phyloP scores from a whole-genome alignment of 1,140 invertebrate species.

The Bombus sibiricus region DNA sequence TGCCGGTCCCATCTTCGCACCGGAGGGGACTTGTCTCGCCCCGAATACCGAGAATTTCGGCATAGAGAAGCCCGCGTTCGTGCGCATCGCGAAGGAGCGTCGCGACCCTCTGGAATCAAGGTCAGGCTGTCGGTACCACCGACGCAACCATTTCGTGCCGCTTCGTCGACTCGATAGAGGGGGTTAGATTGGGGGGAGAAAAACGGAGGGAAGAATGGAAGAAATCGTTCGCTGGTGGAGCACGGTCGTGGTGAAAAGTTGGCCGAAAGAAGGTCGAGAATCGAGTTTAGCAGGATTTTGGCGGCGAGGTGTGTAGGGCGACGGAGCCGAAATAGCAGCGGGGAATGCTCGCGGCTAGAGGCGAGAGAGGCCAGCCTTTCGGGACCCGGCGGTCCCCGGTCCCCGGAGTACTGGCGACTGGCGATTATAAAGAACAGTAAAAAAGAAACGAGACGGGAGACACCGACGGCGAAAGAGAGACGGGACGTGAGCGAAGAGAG shows the following conservation, averaged over 20 bases:
- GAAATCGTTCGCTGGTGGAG: not conserved
- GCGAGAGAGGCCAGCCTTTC: constrained; percentile 67
- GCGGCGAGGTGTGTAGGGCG: constrained; percentile 55
- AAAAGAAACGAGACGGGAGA: constrained; percentile 78
- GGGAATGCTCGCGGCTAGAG: constrained; percentile 79
- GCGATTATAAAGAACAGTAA: constrained; percentile 83
- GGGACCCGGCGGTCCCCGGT: constrained; percentile 73
- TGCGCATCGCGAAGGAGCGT: not conserved
- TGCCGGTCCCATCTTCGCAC: no score
- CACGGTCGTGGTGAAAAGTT: constrained; percentile 11
- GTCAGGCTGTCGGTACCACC: not conserved
- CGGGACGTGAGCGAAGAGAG: constrained; percentile 52
- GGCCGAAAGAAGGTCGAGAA: constrained; percentile 23
- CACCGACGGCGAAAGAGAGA: constrained; percentile 36
- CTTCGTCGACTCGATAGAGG: no score
- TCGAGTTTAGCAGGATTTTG: constrained; percentile 66
- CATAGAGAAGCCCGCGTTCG: no score
- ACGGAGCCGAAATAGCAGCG: constrained; percentile 69
- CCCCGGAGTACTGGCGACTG: constrained; percentile 74
- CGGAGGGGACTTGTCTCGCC: not conserved
- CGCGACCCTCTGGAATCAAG: not conserved
- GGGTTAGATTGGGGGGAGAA: not conserved
- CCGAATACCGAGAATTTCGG: constrained; percentile 60
- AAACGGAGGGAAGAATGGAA: not conserved
- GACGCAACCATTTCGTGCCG: no score